Evolutionary conservation across 2,888 invertebrate genomes (phyloP), one percentile per base, ranked within the genome.

Genomic region (Nomada hirtipes): DNA sequence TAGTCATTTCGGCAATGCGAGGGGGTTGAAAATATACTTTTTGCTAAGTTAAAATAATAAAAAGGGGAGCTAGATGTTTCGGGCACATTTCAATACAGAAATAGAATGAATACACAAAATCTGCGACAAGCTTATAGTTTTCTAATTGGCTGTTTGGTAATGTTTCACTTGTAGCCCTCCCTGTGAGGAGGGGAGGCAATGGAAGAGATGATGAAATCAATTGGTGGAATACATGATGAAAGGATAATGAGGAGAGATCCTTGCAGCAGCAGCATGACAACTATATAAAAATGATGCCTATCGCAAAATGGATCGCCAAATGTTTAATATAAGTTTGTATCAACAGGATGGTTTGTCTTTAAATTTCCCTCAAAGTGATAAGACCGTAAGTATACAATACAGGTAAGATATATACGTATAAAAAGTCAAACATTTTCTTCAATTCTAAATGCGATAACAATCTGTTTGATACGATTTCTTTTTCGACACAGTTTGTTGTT

Each of bases 81-180:
- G 76, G 75, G 71, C 50, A 89, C 67, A 84, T 83, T 80, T 82
- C 73, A 83, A 82, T 84, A 81, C 83, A 81, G 81, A 89, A 88
- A 68, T 88, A 84, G 86, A 90, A 88, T 80, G 77, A 86, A 89
- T 84, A 87, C 77, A 87, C 64, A 71, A 73, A 81, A 76, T 65
- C 47, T 76, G 44, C 47, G 63, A 83, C 71, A 82, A 73, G 57
- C 80, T 82, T 76, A 80, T 83, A 72, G 70, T 87, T 89, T 92
- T 93, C 93, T 93, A 93, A 93, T 93, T 92, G 90, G 90, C 89
- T 90, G 91, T 93, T 93, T 93, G 93, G 92, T 93, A 91, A 93
- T 93, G 92, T 93, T 93, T 93, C 92, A 93, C 93, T 93, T 93
- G 91, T 93, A 93, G 93, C 93, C 93, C 93, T 93, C 93, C 93